These are phyloP conservation scores for Drosophila orosa DNA, from an alignment of 1,140 invertebrate genomes.

Conservation along the genomic window DNA sequence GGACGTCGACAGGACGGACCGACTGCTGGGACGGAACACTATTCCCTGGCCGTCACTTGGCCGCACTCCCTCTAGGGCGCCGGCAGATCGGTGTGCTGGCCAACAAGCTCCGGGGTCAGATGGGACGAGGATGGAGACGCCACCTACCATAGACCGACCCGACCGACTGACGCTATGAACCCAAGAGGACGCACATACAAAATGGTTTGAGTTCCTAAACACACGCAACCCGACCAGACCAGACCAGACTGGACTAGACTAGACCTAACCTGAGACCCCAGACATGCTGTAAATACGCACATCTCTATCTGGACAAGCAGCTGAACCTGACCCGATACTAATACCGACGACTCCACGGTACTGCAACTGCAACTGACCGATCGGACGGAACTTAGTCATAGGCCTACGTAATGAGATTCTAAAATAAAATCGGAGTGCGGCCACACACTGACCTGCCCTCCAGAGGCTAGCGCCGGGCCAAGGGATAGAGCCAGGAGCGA, in stretches of 20 bases:
- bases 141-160: slow-evolving; percentile 29
- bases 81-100: slow-evolving; percentile 14
- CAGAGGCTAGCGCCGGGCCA: neutral
- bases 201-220: slow-evolving; percentile 80
- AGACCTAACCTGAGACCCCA: slow-evolving; percentile 6
- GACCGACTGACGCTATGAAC: slow-evolving; percentile 50
- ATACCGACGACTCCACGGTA: neutral
- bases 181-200: slow-evolving; percentile 53
- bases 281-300: slow-evolving; percentile 77
- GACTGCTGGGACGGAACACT: neutral
- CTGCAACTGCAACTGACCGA: slow-evolving; percentile 23
- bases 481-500: slow-evolving; percentile 5
- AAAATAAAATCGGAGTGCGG: slow-evolving; percentile 12
- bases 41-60: slow-evolving; percentile 7
- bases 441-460: slow-evolving; percentile 1
- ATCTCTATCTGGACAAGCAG: slow-evolving; percentile 42
- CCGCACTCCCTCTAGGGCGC: neutral
- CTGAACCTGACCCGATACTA: slow-evolving; percentile 27
- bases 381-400: slow-evolving; percentile 45
- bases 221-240: slow-evolving; percentile 62
- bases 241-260: slow-evolving; percentile 5
- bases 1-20: neutral
- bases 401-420: slow-evolving; percentile 60
- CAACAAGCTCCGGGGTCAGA: slow-evolving; percentile 22
- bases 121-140: slow-evolving; percentile 2